Conservation (phyloP, 2,113 vertebrate genomes). For the Clupea harengus region DNA sequence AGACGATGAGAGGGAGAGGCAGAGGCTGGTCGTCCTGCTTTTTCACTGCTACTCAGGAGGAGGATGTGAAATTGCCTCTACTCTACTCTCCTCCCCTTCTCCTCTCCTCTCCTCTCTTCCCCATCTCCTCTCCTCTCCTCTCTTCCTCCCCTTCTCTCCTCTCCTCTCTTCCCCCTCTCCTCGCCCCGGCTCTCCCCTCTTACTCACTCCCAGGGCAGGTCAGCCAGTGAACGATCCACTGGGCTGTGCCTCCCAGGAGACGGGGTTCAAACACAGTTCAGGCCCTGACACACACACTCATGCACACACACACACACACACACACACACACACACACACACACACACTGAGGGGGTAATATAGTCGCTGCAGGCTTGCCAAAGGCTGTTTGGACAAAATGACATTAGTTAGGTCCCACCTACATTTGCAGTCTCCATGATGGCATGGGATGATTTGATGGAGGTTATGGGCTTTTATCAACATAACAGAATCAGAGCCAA, state of each 20-base stretch:
- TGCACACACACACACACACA: neutral
- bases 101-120: neutral
- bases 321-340: neutral
- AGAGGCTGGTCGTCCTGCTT: neutral
- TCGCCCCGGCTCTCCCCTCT: slow-evolving; percentile 44
- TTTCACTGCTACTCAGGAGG: neutral
- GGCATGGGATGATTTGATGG: slow-evolving; percentile 3
- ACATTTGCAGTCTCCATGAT: neutral
- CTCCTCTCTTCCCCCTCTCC: slow-evolving; percentile 15
- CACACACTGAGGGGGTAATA: neutral
- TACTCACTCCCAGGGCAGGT: slow-evolving; percentile 52
- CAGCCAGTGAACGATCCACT: slow-evolving; percentile 70
- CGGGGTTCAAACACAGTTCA: slow-evolving; percentile 72
- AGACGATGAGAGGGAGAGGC: neutral
- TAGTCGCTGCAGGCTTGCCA: slow-evolving; percentile 1
- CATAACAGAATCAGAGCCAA: slow-evolving; percentile 2
- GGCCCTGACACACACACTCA: slow-evolving; percentile 47
- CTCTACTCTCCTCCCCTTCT: neutral
- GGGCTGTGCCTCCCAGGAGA: slow-evolving; percentile 61
- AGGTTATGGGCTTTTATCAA: slow-evolving; percentile 1
- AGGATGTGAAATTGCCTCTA: too few species aligned
- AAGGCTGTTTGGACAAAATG: slow-evolving; percentile 5
- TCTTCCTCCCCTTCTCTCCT: slow-evolving; percentile 8
- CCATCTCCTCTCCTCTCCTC: neutral
- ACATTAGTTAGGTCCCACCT: neutral